phyloP scores from a whole-genome alignment of 2,888 invertebrate genomes.

The Meta bourneti region DNA sequence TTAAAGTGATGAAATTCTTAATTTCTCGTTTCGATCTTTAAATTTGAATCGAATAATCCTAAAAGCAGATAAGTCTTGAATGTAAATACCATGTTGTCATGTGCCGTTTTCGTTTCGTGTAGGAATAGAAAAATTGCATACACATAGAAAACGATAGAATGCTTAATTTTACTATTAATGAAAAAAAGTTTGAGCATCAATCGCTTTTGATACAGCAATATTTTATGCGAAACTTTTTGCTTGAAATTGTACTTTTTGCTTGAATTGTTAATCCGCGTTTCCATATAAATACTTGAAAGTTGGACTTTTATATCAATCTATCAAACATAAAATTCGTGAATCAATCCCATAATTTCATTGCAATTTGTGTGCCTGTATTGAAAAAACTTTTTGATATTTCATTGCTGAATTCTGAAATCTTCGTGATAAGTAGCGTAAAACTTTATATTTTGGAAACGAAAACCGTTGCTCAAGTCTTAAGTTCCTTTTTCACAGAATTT shows the following conservation, averaged over 20 bases:
- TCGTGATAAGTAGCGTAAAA: slow-evolving; percentile 24
- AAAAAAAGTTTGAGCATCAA: too few relatives aligned
- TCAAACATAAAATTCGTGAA: neutral
- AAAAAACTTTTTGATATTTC: neutral
- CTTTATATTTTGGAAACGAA: neutral
- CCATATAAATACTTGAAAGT: neutral
- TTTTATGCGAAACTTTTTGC: neutral
- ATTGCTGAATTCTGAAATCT: neutral
- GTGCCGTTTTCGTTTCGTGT: too few relatives aligned
- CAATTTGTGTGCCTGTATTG: neutral
- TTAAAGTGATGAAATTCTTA: too few relatives aligned
- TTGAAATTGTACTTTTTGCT: neutral
- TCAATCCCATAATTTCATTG: neutral
- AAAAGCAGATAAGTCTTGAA: too few relatives aligned
- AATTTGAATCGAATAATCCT: too few relatives aligned
- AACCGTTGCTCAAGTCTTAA: slow-evolving; percentile 14
- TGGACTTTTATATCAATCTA: neutral
- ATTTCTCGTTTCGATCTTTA: too few relatives aligned
- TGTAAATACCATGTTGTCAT: too few relatives aligned
- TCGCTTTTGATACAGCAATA: neutral
- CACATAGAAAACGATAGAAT: too few relatives aligned
- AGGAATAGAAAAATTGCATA: too few relatives aligned
- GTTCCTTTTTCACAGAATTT: slow-evolving; percentile 18
- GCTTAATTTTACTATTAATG: too few relatives aligned
- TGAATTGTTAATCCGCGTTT: neutral